phyloP scores from a whole-genome alignment of 2,888 invertebrate genomes.

The Drosophila rellima region DNA sequence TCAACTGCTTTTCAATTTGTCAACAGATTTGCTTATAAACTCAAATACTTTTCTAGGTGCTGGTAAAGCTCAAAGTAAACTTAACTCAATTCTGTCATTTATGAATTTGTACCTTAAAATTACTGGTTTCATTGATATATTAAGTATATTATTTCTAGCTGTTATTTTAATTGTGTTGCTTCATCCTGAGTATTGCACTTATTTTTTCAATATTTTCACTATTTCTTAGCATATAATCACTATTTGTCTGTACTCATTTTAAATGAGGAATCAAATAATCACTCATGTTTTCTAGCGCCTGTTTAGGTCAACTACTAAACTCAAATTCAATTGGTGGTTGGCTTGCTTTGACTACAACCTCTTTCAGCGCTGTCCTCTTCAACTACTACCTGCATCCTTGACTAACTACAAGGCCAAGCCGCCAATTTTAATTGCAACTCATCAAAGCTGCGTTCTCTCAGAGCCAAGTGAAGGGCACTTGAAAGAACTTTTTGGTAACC shows the following conservation, averaged over 20 bases:
- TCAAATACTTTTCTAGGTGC: background rate
- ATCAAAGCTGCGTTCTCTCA: constrained; percentile 39
- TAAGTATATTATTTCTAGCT: too few species aligned
- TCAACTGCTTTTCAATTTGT: constrained; percentile 1
- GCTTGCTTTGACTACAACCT: background rate
- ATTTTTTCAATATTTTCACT: background rate
- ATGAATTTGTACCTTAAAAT: too few species aligned
- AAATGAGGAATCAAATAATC: background rate
- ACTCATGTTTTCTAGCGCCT: background rate
- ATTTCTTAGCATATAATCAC: too few species aligned
- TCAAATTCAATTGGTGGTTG: constrained; percentile 28
- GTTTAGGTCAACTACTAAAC: constrained; percentile 28
- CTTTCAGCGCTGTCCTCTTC: background rate
- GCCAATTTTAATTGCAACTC: constrained; percentile 62
- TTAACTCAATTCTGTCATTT: too few species aligned
- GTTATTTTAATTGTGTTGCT: too few species aligned
- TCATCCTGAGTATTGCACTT: background rate
- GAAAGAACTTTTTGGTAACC: constrained; percentile 55
- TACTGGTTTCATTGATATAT: too few species aligned
- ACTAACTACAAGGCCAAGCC: constrained; percentile 41
- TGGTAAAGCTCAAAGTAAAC: background rate
- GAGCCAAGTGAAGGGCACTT: constrained; percentile 30
- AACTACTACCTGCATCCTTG: constrained; percentile 6
- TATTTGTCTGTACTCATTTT: background rate
- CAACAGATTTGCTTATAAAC: background rate